Evolutionary conservation across 53 echinoderm and acorn worm genomes (phyloP).

Genomic region (Stichopus horrens): DNA sequence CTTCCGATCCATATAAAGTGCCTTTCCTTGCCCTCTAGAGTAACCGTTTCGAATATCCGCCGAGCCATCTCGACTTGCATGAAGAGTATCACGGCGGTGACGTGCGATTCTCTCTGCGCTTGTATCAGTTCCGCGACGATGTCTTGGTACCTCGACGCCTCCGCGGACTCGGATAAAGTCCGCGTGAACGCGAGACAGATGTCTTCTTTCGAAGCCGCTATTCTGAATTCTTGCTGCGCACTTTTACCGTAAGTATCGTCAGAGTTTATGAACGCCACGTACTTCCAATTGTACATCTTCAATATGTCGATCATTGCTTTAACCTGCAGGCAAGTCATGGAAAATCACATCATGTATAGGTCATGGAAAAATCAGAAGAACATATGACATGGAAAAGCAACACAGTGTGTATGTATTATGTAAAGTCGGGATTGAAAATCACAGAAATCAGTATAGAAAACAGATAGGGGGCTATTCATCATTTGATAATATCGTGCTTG

Average conservation of each 20-base stretch:
- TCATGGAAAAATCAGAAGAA: too few species aligned
- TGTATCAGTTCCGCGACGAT: conserved; percentile 59
- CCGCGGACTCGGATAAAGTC: conserved; percentile 68
- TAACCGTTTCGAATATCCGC: conserved; percentile 67
- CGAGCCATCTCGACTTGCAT: conserved; percentile 84
- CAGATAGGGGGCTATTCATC: too few species aligned
- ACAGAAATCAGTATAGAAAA: too few species aligned
- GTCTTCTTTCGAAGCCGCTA: conserved; percentile 43
- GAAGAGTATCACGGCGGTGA: conserved; percentile 84
- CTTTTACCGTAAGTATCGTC: conserved; percentile 93
- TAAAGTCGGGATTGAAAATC: too few species aligned
- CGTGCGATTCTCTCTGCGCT: conserved; percentile 59
- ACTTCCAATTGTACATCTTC: conserved; percentile 75
- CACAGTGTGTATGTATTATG: too few species aligned
- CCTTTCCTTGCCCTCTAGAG: conserved; percentile 50
- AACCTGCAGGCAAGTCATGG: conserved; percentile 46
- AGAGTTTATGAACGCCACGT: conserved; percentile 90
- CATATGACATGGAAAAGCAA: too few species aligned
- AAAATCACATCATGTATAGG: too few species aligned
- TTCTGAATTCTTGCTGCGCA: conserved; percentile 72
- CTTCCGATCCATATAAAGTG: conserved; percentile 95
- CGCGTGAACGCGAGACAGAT: conserved; percentile 77
- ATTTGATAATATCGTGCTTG: too few species aligned
- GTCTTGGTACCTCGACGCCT: conserved; percentile 46
- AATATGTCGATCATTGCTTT: conserved; percentile 82